Base-by-base conservation (phyloP, 2,113 vertebrate species). In the Ptilorrhoa leucosticta region DNA sequence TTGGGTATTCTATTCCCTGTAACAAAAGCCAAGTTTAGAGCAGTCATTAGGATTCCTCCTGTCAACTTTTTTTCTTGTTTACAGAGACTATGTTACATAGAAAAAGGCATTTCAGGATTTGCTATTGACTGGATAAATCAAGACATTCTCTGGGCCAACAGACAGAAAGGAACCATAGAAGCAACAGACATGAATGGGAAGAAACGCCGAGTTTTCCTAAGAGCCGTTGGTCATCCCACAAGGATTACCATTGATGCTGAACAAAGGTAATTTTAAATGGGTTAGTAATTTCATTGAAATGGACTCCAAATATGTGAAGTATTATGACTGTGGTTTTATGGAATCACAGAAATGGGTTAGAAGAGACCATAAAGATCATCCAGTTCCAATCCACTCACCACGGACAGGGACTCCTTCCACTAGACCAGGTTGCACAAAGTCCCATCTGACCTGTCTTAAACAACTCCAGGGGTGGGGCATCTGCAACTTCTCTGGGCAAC, bases 111-210 rank as follows among this genome's bases (percentile, higher is more conserved):
- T 87, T 98, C 98, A 23, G 99, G 98, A 61, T 98, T 99, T 87
- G 98, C 98, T 87, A 97, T 99, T 95, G 98, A 99, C 92, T 99
- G 99, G 99, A 97, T 99, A 96, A 97, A 98, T 93, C 98, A 98
- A 85, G 85, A 96, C 33, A 83, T 99, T 56, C 98, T 99, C 60
- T 99, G 99, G 99, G 98, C 98, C 87, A 98, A 98, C 72, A 97
- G 83, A 54, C 97, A 98, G 86, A 98, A 98, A 91, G 98, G 99
- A 95, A 98, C 96, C 65, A 98, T 99, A 94, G 98, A 98, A 90
- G 97, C 72, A 54, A 98, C 98, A 13, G 98, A 98, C 75, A 94
- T 97, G 87, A 97, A 98, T 85, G 99, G 99, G 68, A 98, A 98
- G 91, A 98, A 98, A 80, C 94, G 98, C 10, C 96, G 47, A 78